phyloP scores from a whole-genome alignment of 2,888 invertebrate species.

The Bombylius major region DNA sequence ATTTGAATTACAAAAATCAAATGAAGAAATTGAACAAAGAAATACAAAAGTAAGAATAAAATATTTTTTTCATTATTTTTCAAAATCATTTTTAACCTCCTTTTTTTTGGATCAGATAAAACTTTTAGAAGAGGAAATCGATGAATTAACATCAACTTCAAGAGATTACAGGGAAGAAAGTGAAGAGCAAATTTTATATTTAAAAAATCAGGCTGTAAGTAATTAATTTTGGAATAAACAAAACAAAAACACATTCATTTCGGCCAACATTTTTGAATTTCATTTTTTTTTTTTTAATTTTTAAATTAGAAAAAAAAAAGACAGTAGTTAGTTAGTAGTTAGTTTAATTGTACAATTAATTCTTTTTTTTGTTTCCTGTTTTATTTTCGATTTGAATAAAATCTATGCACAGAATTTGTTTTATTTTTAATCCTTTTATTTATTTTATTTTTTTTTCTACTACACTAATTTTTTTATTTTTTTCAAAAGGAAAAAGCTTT shows the following conservation, averaged over 20 bases:
- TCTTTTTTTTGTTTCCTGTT: no score
- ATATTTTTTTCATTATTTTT: not conserved
- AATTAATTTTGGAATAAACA: constrained; percentile 21
- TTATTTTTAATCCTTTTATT: no score
- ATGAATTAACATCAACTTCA: constrained; percentile 55
- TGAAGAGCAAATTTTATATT: constrained; percentile 42
- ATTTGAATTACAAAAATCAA: constrained; percentile 29
- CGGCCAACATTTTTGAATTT: no score
- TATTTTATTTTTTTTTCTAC: no score
- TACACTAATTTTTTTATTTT: no score
- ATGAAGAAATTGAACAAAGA: constrained; percentile 28
- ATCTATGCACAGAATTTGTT: no score
- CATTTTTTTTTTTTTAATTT: no score
- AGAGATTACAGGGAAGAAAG: constrained; percentile 39
- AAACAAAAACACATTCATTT: constrained; percentile 7
- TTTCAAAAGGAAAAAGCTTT: no score
- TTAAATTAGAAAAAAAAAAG: no score
- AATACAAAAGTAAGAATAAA: constrained; percentile 27
- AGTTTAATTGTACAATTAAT: no score
- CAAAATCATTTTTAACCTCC: not conserved
- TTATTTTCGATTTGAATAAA: no score
- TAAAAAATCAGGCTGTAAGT: constrained; percentile 47
- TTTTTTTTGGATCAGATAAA: constrained; percentile 29
- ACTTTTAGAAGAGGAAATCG: constrained; percentile 60
- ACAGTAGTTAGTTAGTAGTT: no score